Conservation (phyloP, 2,113 vertebrate species). For the Uria lomvia region DNA sequence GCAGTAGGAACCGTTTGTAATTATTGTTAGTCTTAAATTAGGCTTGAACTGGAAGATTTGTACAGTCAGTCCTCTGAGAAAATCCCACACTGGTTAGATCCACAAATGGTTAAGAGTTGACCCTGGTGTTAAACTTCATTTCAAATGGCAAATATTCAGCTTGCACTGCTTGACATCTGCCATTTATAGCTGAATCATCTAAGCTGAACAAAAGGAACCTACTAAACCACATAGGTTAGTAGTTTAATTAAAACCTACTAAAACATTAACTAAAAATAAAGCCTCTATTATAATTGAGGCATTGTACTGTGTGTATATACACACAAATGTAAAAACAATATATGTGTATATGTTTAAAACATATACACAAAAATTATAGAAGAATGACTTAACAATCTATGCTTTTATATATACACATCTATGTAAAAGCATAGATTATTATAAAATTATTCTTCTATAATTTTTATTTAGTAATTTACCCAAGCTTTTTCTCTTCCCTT, state of each 20-base stretch:
- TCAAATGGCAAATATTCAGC: slow-evolving; percentile 27
- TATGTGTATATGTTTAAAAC: fast-evolving
- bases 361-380: neutral
- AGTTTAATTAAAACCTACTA: neutral
- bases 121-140: slow-evolving; percentile 21
- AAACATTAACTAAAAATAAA: neutral
- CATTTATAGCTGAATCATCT: neutral
- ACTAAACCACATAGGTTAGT: neutral
- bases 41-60: neutral
- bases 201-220: neutral
- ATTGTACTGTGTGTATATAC: neutral
- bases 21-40: neutral
- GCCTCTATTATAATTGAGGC: neutral
- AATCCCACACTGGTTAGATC: neutral
- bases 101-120: neutral
- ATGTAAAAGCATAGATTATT: neutral
- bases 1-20: neutral
- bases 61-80: neutral
- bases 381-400: neutral
- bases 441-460: neutral
- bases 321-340: neutral
- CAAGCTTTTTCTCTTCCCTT: neutral
- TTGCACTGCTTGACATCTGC: slow-evolving; percentile 19
- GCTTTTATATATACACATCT: neutral
- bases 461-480: neutral